These are phyloP conservation scores for Ormia ochracea DNA, from an alignment of 2,888 invertebrate species.

Conservation along the genomic window DNA sequence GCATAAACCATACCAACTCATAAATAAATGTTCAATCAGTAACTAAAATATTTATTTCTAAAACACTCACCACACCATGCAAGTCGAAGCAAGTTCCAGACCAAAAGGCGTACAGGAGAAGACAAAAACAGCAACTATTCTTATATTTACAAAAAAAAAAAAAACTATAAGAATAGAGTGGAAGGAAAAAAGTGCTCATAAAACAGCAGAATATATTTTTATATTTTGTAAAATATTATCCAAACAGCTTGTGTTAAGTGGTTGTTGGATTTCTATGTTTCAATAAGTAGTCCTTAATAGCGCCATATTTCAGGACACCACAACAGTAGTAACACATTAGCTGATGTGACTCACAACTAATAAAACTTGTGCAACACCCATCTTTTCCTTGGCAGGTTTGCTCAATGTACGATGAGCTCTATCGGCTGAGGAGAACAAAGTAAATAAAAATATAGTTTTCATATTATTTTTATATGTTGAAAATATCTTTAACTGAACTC, in stretches of 20 bases:
- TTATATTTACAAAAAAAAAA: neutral
- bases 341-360: constrained; percentile 15
- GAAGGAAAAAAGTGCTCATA: neutral
- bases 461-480: neutral
- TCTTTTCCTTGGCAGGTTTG: neutral
- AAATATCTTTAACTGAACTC: neutral
- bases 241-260: constrained; percentile 62
- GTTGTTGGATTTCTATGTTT: constrained; percentile 61
- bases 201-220: neutral
- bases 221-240: constrained; percentile 56
- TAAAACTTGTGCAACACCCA: neutral
- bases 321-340: constrained; percentile 46
- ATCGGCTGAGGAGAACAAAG: neutral
- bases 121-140: neutral
- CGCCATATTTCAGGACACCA: constrained; percentile 59
- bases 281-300: constrained; percentile 62
- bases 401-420: neutral
- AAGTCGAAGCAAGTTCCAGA: neutral
- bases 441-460: constrained; percentile 9
- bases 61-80: neutral
- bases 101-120: neutral
- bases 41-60: constrained; percentile 26
- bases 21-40: constrained; percentile 39
- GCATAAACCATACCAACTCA: constrained; percentile 5
- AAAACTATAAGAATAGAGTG: constrained; percentile 4